Evolutionary conservation across 2,797 vertebrate species (phyloP).

Genomic region (Masticophis lateralis): DNA sequence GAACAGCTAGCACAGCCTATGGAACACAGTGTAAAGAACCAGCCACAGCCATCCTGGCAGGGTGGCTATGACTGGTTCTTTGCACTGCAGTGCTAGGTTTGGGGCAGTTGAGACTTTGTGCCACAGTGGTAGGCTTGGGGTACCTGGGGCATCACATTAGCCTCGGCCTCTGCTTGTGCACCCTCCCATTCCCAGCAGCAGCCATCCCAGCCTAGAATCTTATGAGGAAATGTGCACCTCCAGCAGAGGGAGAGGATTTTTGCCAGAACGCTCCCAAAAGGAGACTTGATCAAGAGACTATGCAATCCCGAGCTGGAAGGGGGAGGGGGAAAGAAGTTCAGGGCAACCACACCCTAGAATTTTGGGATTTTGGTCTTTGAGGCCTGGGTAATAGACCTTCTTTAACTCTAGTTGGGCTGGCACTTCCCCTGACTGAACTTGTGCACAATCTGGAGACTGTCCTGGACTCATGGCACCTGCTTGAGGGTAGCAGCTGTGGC

Average conservation of each 20-base stretch:
- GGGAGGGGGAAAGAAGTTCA: neutral
- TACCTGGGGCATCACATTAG: neutral
- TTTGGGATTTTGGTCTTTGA: neutral
- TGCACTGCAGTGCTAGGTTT: neutral
- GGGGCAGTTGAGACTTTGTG: neutral
- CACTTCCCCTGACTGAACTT: neutral
- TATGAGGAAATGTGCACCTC: neutral
- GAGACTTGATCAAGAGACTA: neutral
- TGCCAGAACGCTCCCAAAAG: neutral
- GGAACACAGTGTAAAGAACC: neutral
- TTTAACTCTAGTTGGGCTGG: neutral
- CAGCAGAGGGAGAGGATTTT: neutral
- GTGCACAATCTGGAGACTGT: neutral
- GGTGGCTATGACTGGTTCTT: neutral
- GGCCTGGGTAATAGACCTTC: neutral
- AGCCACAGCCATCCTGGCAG: neutral
- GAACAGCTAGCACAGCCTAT: neutral
- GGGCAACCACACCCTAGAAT: neutral
- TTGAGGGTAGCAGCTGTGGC: neutral
- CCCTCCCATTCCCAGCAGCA: neutral
- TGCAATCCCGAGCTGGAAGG: neutral
- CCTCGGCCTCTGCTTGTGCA: neutral
- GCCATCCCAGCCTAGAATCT: neutral
- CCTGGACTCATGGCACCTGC: neutral
- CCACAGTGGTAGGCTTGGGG: neutral